Conservation (phyloP, 1,140 invertebrate species). For the Bombus pascuorum region DNA sequence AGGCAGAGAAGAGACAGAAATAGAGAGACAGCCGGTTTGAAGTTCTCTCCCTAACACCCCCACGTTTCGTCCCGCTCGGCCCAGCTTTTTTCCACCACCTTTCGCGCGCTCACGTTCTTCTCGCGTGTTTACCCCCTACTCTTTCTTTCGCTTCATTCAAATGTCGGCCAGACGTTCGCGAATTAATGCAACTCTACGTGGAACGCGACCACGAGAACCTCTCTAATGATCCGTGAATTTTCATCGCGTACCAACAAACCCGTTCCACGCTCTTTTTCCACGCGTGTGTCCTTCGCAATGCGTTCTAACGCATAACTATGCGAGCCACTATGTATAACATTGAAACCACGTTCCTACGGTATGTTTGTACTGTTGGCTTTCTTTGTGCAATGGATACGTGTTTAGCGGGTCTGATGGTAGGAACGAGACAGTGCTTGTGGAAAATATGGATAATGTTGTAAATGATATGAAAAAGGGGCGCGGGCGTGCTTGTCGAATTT, state of each 20-base stretch:
- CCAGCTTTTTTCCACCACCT: slow-evolving; percentile 12
- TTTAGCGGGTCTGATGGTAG: no score
- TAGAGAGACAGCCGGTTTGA: slow-evolving; percentile 44
- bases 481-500: not conserved
- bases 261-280: not conserved
- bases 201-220: not conserved
- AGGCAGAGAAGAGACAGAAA: slow-evolving; percentile 34
- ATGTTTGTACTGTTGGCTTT: not conserved
- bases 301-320: not conserved
- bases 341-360: not conserved
- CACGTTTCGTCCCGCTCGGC: not conserved
- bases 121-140: slow-evolving; percentile 47
- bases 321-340: no score
- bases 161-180: slow-evolving; percentile 59
- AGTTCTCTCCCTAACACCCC: slow-evolving; percentile 19
- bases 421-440: not conserved
- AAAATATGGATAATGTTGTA: not conserved
- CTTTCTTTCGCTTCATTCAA: slow-evolving; percentile 57
- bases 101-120: slow-evolving; percentile 9
- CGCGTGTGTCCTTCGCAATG: not conserved
- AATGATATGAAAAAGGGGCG: not conserved
- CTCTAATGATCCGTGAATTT: slow-evolving; percentile 25
- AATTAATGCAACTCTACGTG: slow-evolving; percentile 51
- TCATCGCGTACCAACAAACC: not conserved
- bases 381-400: slow-evolving; percentile 20